Percentiles rank a stretch among this genome's conserved stretches.
These are phyloP conservation scores for Porites evermanni DNA, from an alignment of 92 coral and sea anemone species.

Conservation along the genomic window DNA sequence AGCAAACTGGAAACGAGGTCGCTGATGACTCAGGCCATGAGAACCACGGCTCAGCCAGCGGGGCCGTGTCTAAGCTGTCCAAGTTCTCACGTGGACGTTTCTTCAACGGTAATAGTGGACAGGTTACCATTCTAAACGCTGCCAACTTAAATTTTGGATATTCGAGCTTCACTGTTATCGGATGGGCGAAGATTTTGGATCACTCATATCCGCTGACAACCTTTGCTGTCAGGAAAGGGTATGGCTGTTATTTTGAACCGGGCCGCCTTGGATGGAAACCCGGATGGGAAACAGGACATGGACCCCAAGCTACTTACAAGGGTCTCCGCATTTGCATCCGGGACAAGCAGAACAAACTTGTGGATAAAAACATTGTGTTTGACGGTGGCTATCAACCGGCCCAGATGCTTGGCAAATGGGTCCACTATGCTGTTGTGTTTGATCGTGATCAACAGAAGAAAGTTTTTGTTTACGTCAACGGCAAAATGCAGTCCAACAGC, in stretches of 20 bases:
- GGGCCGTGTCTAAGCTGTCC: constrained; percentile 55
- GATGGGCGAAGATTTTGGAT: constrained; percentile 73
- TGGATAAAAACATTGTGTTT: too few relatives aligned
- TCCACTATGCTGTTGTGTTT: constrained; percentile 55
- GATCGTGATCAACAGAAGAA: constrained; percentile 50
- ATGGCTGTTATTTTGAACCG: constrained; percentile 65
- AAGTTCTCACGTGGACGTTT: constrained; percentile 80
- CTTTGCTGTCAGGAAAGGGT: constrained; percentile 77
- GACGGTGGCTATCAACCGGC: background rate
- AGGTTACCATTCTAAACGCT: constrained; percentile 52
- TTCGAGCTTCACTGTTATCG: constrained; percentile 69
- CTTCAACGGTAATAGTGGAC: constrained; percentile 45
- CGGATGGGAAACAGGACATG: constrained; percentile 77
- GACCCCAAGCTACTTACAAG: constrained; percentile 47
- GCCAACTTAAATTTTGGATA: constrained; percentile 60
- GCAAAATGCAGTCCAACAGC: constrained; percentile 57
- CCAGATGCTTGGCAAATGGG: constrained; percentile 54
- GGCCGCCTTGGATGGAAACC: constrained; percentile 50
- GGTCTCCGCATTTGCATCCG: constrained; percentile 70
- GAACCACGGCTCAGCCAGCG: constrained; percentile 68
- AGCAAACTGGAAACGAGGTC: constrained; percentile 76
- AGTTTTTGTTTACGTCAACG: constrained; percentile 56
- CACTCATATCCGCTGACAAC: constrained; percentile 78
- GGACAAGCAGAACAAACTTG: too few relatives aligned
- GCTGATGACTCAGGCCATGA: constrained; percentile 84